Base-by-base conservation (phyloP, 2,797 vertebrate genomes). In the Ammospiza maritima region DNA sequence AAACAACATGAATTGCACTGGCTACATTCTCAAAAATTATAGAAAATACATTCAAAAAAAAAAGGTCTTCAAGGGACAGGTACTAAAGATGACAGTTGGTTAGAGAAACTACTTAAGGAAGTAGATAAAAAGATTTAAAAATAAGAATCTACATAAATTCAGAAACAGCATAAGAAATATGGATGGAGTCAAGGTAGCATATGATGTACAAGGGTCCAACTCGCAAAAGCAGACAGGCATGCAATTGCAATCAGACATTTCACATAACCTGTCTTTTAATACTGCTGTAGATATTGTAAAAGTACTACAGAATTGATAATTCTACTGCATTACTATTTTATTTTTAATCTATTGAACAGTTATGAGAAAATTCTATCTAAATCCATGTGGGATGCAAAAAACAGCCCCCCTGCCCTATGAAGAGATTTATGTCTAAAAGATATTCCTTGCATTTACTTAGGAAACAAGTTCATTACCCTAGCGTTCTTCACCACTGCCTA, bases 401-500 rank as follows among this genome's bases (percentile, higher is more conserved):
- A 15, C 11, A 62, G 20, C 1, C 21, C 1, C 32, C 6, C 3
- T 73, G 21, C 16, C 16, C n/a, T 5, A 3, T 44, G 5, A 72
- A 62, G n/a, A 34, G 34, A 69, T 14, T 89, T 47, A 57, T 65
- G 27, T 17, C 34, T 61, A 50, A 50, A 77, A 75, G 26, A 65
- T 65, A 87, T 12, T 69, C 32, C 6, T 58, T 84, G 38, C 10
- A 56, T 42, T 84, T 86, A 70, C 17, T 76, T 65, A 71, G 34
- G 42, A 86, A 88, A 16, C 22, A 69, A 80, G 27, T 75, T 82
- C 30, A 84, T 81, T 69, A 71, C 8, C 13, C 27, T 36, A 29
- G 26, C 65, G 36, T 51, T 57, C 38, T 71, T 88, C 38, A 65
- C 13, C 7, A 36, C 8, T 67, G 2, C 0, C 21, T 21, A 57